Evolutionary conservation across 2,797 vertebrate genomes (phyloP), one percentile per base, ranked within the genome.

Genomic region (Chloroceryle inda): DNA sequence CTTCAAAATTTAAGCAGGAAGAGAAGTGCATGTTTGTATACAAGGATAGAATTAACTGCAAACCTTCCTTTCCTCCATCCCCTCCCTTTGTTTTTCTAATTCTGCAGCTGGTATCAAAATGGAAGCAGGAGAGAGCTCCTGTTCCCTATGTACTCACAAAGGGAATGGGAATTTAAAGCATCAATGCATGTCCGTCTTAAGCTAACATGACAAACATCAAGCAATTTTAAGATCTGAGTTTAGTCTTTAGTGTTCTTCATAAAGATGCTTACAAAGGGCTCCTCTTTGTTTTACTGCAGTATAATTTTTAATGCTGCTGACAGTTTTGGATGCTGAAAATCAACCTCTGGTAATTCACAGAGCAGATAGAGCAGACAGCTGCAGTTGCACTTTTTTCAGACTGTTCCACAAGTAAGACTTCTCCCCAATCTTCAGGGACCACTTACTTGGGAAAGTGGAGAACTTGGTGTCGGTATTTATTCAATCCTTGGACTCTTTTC

Each of bases 1-100:
- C 77, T 94, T 97, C 74, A 64, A 58, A 3, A n/a, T 75, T 76
- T 66, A 77, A 78, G 59, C 69, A 86, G 71, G 87, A 92, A 84
- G 76, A 92, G 58, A 94, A 69, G 11, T 87, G 71, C n/a, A 14
- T 74, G 59, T 85, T 93, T 91, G 74, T 89, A 50, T 91, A 88
- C 33, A 88, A 49, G 42, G 77, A 56, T 22, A 52, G 58, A 93
- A 90, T 92, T 94, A 89, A 72, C 59, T 40, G 47, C 58, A 88
- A 69, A 37, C 61, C 40, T 94, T 92, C 31, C 49, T 88, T 87
- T 92, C 62, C 62, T 58, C 33, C 29, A 19, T 53, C 31, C 9
- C 3, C 4, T 45, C 12, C 5, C 9, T 69, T 86, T 83, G 50
- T 71, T 69, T 75, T 53, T 73, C n/a, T 52, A 29, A 40, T 63